Percentiles rank a stretch among this genome's conserved stretches.
Evolutionary conservation across 1,140 invertebrate genomes (phyloP).

Genomic region (Chymomyza costata): DNA sequence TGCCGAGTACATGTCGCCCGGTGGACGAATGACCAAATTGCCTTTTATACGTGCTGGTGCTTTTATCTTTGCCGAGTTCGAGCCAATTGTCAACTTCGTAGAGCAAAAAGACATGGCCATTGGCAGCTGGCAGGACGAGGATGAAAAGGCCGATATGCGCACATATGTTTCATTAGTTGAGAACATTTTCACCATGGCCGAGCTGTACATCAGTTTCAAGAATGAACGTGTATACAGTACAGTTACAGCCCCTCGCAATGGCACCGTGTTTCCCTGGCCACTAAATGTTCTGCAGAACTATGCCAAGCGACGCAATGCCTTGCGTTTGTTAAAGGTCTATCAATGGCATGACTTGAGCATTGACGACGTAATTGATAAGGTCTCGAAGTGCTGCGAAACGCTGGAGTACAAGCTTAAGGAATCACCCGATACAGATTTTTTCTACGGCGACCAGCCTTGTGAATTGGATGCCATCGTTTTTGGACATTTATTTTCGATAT

Average conservation of each 20-base stretch:
- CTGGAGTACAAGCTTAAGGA: constrained; percentile 87
- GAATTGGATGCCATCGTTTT: constrained; percentile 97
- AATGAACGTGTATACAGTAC: constrained; percentile 86
- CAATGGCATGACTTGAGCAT: constrained; percentile 88
- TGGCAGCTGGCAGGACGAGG: constrained; percentile 82
- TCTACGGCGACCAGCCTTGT: constrained; percentile 89
- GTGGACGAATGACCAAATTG: constrained; percentile 82
- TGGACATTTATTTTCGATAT: constrained; percentile 95
- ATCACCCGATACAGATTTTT: constrained; percentile 82
- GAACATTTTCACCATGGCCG: constrained; percentile 90
- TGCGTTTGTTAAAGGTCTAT: constrained; percentile 83
- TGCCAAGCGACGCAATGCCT: constrained; percentile 84
- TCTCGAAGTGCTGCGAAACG: constrained; percentile 85
- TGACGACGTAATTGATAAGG: constrained; percentile 86
- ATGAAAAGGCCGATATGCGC: constrained; percentile 92
- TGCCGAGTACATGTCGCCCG: constrained; percentile 97
- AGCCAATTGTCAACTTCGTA: constrained; percentile 92
- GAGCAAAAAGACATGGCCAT: constrained; percentile 88
- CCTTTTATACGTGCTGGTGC: constrained; percentile 94
- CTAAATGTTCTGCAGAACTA: constrained; percentile 89
- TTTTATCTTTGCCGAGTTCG: constrained; percentile 92
- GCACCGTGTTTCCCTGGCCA: constrained; percentile 94
- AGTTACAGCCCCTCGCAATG: constrained; percentile 90
- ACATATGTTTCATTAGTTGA: constrained; percentile 94
- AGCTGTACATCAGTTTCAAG: constrained; percentile 92